Base-by-base conservation (phyloP, 2,797 vertebrate genomes). In the Miichthys miiuy region DNA sequence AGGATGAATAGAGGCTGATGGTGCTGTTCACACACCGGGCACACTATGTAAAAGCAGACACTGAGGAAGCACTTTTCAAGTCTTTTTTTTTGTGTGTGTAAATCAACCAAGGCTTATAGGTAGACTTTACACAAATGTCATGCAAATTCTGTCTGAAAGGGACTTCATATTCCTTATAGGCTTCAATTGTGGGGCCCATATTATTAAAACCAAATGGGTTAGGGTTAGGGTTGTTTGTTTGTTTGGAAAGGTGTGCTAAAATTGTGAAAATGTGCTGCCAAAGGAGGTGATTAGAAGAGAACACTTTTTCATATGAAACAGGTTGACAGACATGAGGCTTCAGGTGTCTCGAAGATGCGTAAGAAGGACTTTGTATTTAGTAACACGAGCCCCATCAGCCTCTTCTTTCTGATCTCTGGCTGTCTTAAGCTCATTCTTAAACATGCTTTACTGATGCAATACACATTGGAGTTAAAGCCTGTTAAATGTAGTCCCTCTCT, bases 301-400 rank as follows among this genome's bases (percentile, higher is more conserved):
- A 81, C 30, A 72, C 11, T 58, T 44, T 72, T 88, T 68, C 56
- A 88, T 89, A 88, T 91, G 68, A 72, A 89, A 75, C 72, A 86
- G 67, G 21, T 5, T 67, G 62, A 55, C 57, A 42, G 69, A 30
- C 62, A 54, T 21, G 14, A 67, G 71, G 64, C 67, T 73, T 80
- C 85, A 87, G 82, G 81, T 93, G 88, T 91, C 69, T 73, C 77
- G 34, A 72, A 44, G 51, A 80, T 56, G 67, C 34, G 20, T 88
- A 74, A 87, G 90, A 92, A 89, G 68, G 61, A 91, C 64, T 75
- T 66, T 8, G 23, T 38, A 41, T 54, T 68, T 44, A 63, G 91
- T 44, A 90, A 93, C 78, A 68, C 18, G 16, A 91, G 65, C 85
- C 88, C 68, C 4, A 7, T 79, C 72, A 67, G 60, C 58, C 12